Base-by-base conservation (phyloP, 2,113 vertebrate genomes). In the Thunnus thynnus region DNA sequence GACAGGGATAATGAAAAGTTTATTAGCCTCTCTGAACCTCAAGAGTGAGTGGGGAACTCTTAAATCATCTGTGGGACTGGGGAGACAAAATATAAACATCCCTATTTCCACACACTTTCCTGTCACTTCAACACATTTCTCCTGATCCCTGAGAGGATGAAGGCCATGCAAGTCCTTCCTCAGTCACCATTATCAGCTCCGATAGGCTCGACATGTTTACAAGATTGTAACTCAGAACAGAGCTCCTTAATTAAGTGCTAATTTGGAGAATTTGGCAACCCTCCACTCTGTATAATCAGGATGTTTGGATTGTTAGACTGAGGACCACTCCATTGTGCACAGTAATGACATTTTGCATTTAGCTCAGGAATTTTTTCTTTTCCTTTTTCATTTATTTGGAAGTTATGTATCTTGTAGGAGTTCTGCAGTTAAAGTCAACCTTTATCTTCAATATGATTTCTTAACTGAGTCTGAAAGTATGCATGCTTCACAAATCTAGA, bases 1-100 rank as follows among this genome's bases (percentile, higher is more conserved):
- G 85, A 87, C 83, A 56, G 78, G 52, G 81, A 80, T 92, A 91
- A 92, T 92, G 77, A 91, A 89, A 86, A 77, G 84, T 86, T 81
- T 86, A 89, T 91, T 93, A 89, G 78, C 88, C 82, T 84, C 69
- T 62, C 44, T 84, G 68, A 89, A 86, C 87, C 76, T 79, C 75
- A 76, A 2, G 20, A 78, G 56, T 36, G 76, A 65, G 57, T 64
- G 30, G 75, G 80, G 80, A 82, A 68, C 58, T 86, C 61, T 85
- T 91, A 86, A 90, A 87, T 91, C 88, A 84, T 72, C 65, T 17
- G 10, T 48, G 6, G 70, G 76, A 68, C 72, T 25, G 30, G 32
- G 44, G n/a, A 27, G 14, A 41, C 51, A 46, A 1, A 47, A 74
- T 41, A 20, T 14, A 57, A 10, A n/a, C 14, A 1, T 56, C 72